phyloP scores from a whole-genome alignment of 2,888 invertebrate genomes.

The Crepidodera aurea region DNA sequence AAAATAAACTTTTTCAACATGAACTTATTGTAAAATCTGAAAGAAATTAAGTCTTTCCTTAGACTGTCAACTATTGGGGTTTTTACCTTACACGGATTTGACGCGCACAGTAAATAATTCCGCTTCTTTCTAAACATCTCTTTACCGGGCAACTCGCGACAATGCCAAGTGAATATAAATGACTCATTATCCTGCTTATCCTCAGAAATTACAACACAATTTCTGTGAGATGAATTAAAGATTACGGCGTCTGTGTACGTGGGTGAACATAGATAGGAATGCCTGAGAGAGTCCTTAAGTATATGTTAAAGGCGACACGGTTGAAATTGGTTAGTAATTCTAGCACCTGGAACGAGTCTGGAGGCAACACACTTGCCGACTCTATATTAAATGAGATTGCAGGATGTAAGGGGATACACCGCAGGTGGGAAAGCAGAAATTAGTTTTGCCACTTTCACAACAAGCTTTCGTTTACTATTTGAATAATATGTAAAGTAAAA shows the following conservation, averaged over 20 bases:
- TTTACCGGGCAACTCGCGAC: neutral
- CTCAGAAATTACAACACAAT: neutral
- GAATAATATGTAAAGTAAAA: too few species aligned
- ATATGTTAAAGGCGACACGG: neutral
- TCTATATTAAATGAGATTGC: neutral
- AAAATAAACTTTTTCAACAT: too few species aligned
- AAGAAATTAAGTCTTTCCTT: too few species aligned
- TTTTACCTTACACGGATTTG: too few species aligned
- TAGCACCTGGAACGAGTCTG: neutral
- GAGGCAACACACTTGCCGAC: neutral
- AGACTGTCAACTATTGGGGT: too few species aligned
- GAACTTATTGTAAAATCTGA: too few species aligned
- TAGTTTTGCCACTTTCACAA: neutral
- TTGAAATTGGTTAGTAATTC: neutral
- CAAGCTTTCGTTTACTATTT: too few species aligned
- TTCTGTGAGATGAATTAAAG: slow-evolving; percentile 1
- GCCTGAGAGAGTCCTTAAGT: neutral
- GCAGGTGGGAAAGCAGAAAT: too few species aligned
- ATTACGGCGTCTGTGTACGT: neutral
- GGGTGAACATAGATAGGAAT: neutral
- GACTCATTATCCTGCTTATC: neutral
- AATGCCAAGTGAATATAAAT: neutral
- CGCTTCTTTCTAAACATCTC: neutral
- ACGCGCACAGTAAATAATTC: neutral
- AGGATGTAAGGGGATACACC: too few species aligned